Evolutionary conservation across 2,888 invertebrate species (phyloP).

Genomic region (Cephus spinipes): DNA sequence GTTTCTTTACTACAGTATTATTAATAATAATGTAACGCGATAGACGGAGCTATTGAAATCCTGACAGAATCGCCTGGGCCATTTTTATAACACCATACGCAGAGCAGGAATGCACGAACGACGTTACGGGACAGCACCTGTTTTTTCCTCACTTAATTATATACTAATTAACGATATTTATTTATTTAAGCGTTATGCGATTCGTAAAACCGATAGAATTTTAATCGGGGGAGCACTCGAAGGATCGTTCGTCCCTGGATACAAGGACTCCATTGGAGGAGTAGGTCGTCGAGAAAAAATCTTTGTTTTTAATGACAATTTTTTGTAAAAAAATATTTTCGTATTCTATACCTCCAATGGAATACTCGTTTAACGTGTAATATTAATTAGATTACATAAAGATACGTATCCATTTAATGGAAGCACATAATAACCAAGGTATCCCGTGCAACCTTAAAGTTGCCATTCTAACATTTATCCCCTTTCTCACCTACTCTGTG

Average conservation of each 20-base stretch:
- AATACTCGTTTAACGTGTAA: not conserved
- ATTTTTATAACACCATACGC: not conserved
- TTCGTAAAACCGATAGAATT: conserved; percentile 7
- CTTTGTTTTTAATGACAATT: conserved; percentile 11
- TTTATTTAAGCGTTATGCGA: not conserved
- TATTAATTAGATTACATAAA: not conserved
- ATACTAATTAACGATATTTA: conserved; percentile 18
- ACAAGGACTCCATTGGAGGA: not conserved
- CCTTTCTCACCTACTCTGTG: not conserved
- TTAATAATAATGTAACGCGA: too few species aligned
- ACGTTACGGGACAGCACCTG: not conserved
- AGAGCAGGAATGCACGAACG: not conserved
- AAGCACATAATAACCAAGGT: conserved; percentile 29
- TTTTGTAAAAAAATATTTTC: not conserved
- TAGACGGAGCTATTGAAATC: too few species aligned
- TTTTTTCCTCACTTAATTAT: conserved; percentile 35
- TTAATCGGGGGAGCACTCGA: not conserved
- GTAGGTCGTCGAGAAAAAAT: conserved; percentile 14
- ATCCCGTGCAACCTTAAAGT: conserved; percentile 24
- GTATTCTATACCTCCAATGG: not conserved
- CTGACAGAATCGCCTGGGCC: too few species aligned
- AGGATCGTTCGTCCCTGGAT: too few species aligned
- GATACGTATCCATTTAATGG: conserved; percentile 9
- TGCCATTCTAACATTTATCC: conserved; percentile 15
- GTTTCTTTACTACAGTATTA: too few species aligned